Conservation (phyloP, 2,113 vertebrate species). For the Anolis sagrei region DNA sequence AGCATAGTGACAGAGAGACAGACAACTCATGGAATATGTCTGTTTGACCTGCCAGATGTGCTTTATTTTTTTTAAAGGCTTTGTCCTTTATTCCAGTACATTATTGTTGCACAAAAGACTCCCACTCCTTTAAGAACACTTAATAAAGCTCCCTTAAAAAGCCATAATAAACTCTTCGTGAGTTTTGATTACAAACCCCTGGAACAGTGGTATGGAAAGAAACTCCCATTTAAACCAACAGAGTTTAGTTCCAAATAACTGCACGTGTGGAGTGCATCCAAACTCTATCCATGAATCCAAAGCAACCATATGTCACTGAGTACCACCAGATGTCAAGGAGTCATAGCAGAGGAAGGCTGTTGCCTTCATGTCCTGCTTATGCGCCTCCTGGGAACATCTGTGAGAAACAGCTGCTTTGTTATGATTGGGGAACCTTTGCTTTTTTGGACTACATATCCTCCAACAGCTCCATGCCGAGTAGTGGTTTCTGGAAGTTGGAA, state of each 20-base stretch:
- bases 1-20: not conserved
- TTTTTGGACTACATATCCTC: no score
- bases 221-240: not conserved
- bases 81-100: not conserved
- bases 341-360: no score
- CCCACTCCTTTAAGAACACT: not conserved
- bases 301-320: not conserved
- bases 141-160: not conserved
- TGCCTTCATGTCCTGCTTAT: not conserved
- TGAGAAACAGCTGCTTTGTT: not conserved
- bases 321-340: no score
- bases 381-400: not conserved
- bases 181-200: no score
- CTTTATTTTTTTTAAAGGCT: not conserved
- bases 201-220: not conserved
- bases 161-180: not conserved
- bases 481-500: no score
- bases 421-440: not conserved
- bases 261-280: not conserved
- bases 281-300: not conserved
- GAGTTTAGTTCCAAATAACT: not conserved
- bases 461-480: no score
- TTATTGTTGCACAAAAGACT: not conserved
- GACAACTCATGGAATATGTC: not conserved
- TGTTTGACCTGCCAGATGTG: conserved; percentile 16